Evolutionary conservation across 2,113 vertebrate species (phyloP), one percentile per base, ranked within the genome.

Genomic region (Seriola rivoliana): DNA sequence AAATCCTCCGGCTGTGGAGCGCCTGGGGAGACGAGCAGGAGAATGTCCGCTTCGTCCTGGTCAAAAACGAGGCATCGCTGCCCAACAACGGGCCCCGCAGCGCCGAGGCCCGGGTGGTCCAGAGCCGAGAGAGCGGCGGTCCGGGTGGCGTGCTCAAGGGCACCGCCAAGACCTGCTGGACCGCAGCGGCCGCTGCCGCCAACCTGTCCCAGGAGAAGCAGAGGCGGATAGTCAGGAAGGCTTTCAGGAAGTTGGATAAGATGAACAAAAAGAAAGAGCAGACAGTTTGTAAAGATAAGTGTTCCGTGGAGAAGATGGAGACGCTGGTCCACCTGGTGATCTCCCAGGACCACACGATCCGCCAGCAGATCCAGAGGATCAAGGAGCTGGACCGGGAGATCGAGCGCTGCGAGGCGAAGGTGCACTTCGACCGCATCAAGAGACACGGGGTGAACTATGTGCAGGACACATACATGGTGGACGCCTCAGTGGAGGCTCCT

Each of bases 261-360:
- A 96, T 99, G 79, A 98, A 98, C 90, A 96, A 94, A 82, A 96
- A 95, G 91, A 96, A 95, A 64, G 96, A 96, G 80, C 96, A 95
- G 91, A 36, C 78, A 40, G 86, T 92, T 3, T 74, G 68, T 32
- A 89, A 92, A 13, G 97, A 97, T 59, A 89, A 90, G 29, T 80
- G 92, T 36, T 89, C 96, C 0, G 94, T 93, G 78, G 97, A 97
- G 90, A 96, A 95, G 89, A 97, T 99, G 97, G 97, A 99, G 94
- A 99, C 97, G 10, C 86, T 99, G 93, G 97, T 99, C 59, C 97
- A 99, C 80, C 86, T 99, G 89, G 98, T 99, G 63, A 96, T 99
- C 7, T 98, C 98, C 2, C 98, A 99, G 94, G 97, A 99, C 74
- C 98, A 99, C 94, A 99, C 97, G 55, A 97, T 99, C 92, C 96